Evolutionary conservation across 2,888 invertebrate genomes (phyloP), one percentile per base, ranked within the genome.

Genomic region (Lasioglossum malachurum): DNA sequence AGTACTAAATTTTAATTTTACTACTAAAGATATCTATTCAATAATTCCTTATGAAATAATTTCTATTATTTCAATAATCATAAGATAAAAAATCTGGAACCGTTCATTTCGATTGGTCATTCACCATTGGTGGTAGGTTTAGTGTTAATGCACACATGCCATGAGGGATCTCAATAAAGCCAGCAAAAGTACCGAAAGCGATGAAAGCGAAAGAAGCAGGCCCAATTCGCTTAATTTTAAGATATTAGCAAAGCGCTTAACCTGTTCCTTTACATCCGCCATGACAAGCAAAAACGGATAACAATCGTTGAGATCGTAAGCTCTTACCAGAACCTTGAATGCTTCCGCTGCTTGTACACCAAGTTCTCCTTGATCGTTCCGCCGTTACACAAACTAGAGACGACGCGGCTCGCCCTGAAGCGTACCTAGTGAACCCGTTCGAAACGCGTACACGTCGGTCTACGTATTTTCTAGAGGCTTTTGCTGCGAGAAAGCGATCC

Each of bases 351-450:
- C 12, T 57, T 57, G 57, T n/a, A 12, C 57, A n/a, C n/a, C 57
- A 27, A 57, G 23, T 75, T 84, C 71, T 75, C 19, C 31, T 84
- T 74, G 38, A 60, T 79, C 79, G 53, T 38, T 41, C 27, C 23
- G 7, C n/a, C 35, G 41, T 67, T 27, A 31, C 57, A 38, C 23
- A 46, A 60, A 38, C 14, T 23, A 10, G 2, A 16, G n/a, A 31
- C 8, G 12, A 16, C 35, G 19, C 8, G 16, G 16, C 60, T 38
- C 46, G 75, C 41, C 1, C 12, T 49, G 41, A 7, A 27, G 4
- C 16, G 23, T 31, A 64, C 31, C 41, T 60, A 4, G 57, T 31
- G 19, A 7, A 27, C 72, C 35, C 31, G 41, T 44, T 67, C 49
- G 75, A 57, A 16, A 74, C 69, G 12, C 60, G 23, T 12, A 60